A percentile compares a stretch with the other conserved stretches of the same genome.
Conservation (phyloP, 2,113 vertebrate genomes). For the Acanthochromis polyacanthus region DNA sequence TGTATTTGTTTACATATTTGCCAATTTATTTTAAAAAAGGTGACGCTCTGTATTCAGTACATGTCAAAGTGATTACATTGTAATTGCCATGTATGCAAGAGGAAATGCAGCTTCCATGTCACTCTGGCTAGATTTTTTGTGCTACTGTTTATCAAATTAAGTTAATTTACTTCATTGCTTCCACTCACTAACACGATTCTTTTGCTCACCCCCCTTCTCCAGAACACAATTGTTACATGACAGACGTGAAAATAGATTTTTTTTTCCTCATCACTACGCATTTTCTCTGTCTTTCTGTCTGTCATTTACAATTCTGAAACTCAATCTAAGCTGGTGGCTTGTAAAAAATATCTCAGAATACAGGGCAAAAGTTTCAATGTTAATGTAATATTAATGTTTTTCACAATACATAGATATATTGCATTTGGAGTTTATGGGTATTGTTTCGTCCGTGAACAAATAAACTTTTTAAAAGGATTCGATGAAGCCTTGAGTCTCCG, state of each 20-base stretch:
- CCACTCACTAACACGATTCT: neutral
- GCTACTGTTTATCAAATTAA: neutral
- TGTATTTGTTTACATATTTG: neutral
- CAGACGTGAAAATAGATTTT: neutral
- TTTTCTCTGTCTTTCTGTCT: too few relatives aligned
- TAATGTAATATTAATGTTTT: too few relatives aligned
- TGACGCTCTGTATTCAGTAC: neutral
- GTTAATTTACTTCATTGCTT: neutral
- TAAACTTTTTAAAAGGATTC: too few relatives aligned
- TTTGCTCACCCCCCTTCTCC: neutral
- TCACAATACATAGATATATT: too few relatives aligned
- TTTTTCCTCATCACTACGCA: constrained; percentile 11
- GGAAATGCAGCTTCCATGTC: neutral
- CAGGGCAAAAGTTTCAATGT: too few relatives aligned
- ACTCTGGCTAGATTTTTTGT: neutral
- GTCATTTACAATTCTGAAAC: neutral
- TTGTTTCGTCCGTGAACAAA: constrained; percentile 9
- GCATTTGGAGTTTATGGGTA: neutral
- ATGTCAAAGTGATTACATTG: neutral
- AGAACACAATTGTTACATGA: neutral
- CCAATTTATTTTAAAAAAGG: neutral
- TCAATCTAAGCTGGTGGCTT: neutral
- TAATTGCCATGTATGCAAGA: neutral
- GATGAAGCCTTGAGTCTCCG: neutral
- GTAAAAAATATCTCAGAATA: neutral